Evolutionary conservation across 2,113 vertebrate genomes (phyloP), one percentile per base, ranked within the genome.

Genomic region (Elgaria multicarinata): DNA sequence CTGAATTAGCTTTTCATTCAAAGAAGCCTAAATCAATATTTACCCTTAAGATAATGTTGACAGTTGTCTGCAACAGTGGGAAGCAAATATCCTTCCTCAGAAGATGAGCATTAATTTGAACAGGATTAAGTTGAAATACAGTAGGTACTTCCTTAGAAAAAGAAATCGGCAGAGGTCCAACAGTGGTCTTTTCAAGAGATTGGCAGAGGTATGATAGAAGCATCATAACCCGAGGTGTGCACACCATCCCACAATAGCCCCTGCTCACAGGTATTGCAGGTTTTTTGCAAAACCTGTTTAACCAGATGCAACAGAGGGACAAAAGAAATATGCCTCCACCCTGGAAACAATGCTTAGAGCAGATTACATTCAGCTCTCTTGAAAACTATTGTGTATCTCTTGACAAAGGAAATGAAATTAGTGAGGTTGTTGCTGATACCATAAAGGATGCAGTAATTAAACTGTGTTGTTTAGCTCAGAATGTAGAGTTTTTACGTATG

Each of bases 221-320:
- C 4, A 44, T 50, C 33, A 18, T 36, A 64, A 58, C 31, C 2
- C 36, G 20, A 18, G 26, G 16, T 80, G 18, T 53, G 14, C 4
- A 31, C 33, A 55, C n/a, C 33, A 69, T 69, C 50, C 71, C 33
- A 9, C 3, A 33, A 13, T 26, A 53, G 39, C 53, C 22, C 26
- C 13, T 88, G 24, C 66, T 81, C n/a, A 33, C 44, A 44, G 24
- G 42, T 67, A 79, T 79, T 78, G n/a, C 31, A 69, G 53, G 66
- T 78, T 66, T n/a, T 88, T 88, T 88, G 50, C 18, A 58, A 39
- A 81, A 42, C 67, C 31, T 72, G 77, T 33, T 81, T 88, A 71
- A 88, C n/a, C 50, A 55, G 77, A 53, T 72, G n/a, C 24, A 81
- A 28, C 28, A 88, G 33, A 13, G 24, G 33, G 46, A 44, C 31